Conservation (phyloP, 1,140 invertebrate species). For the Brachionus paranguensis region DNA sequence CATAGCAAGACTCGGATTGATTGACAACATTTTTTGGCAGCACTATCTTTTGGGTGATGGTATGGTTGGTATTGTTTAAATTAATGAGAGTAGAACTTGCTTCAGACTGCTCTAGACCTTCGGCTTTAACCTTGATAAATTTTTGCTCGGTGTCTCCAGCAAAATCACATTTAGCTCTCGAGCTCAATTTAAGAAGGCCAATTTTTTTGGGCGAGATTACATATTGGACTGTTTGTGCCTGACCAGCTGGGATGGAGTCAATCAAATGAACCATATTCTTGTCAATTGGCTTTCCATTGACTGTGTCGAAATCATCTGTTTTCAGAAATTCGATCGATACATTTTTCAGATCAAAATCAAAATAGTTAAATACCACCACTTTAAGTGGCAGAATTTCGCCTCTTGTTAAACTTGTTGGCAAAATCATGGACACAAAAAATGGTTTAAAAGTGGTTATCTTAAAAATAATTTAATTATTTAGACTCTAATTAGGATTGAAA, state of each 20-base stretch:
- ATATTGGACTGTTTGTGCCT: background rate
- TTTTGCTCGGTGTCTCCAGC: constrained; percentile 6
- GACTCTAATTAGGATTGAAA: too few species aligned
- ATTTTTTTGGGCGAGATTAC: constrained; percentile 7
- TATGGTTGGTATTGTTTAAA: background rate
- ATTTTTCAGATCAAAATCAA: constrained; percentile 21
- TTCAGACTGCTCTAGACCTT: constrained; percentile 31
- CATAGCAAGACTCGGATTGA: constrained; percentile 43
- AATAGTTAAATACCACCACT: constrained; percentile 83
- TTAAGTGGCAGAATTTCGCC: constrained; percentile 84
- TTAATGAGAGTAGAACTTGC: background rate
- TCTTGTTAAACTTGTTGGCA: constrained; percentile 80
- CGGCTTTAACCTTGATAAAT: constrained; percentile 27
- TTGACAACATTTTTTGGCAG: constrained; percentile 45
- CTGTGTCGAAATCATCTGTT: background rate
- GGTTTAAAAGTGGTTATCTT: constrained; percentile 75
- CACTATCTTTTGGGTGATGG: background rate
- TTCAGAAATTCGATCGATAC: background rate
- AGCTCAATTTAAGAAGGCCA: background rate
- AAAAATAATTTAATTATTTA: constrained; percentile 28
- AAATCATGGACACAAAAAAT: constrained; percentile 75
- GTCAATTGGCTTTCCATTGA: background rate
- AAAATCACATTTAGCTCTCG: background rate
- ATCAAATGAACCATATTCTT: background rate
- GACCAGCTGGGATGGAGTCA: background rate